Evolutionary conservation across 92 coral and sea anemone genomes (phyloP), one percentile per base, ranked within the genome.

Genomic region (Epizoanthus stellaris): DNA sequence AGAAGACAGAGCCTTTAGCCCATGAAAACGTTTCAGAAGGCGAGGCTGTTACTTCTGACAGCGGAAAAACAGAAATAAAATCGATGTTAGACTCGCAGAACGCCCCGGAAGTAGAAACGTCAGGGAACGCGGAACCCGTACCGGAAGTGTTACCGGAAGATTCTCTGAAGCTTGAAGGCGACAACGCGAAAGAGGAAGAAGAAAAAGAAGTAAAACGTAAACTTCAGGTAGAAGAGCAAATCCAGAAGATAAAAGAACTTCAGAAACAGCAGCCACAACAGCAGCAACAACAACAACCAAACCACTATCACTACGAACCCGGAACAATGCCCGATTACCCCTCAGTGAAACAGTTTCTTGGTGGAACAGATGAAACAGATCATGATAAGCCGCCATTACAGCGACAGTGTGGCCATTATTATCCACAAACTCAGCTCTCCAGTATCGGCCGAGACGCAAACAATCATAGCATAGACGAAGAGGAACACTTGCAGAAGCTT

Each of bases 351-450:
- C 74, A 86, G 64, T 81, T 69, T 69, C 57, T 83, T 23, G 84
- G 89, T 57, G 92, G 85, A 58, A 60, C 69, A 3, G 80, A 76
- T 40, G 73, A 85, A 57, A 80, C 76, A 45, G 86, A 59, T 36
- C 70, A 36, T 14, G 82, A 64, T 15, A 92, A 92, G 36, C 95
- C 92, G 9, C 73, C 95, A 21, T 64, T 94, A 23, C 91, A 87
- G 62, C 95, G 98, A 16, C 95, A 94, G 80, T 92, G 95, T 75
- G 98, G 98, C 11, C 98, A 94, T 80, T 94, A 94, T 83, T 94
- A 92, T 64, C 85, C 80, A 42, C 83, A 70, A 13, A 80, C 92
- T 3, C 93, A 94, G 53, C 17, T 70, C 38, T 87, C 90, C 62
- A 40, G 92, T 62, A 85, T 94, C 67, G 93, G 89, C 23, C 95